Conservation (phyloP, 2,113 vertebrate species). For the Hemibagrus wyckioides region DNA sequence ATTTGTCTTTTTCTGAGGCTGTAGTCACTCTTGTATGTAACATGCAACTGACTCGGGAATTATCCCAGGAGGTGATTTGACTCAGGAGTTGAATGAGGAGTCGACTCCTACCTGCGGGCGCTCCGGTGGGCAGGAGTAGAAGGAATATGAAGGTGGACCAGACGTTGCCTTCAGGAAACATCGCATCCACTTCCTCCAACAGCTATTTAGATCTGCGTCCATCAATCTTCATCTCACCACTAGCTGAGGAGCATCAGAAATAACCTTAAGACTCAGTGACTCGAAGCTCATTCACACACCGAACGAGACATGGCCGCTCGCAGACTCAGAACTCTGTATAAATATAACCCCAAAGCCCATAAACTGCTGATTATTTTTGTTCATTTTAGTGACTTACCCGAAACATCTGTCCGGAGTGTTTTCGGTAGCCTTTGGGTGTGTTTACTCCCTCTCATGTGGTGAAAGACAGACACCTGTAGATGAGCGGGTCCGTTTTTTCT, state of each 20-base stretch:
- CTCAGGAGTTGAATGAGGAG: not conserved
- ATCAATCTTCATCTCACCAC: conserved; percentile 4
- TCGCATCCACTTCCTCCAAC: conserved; percentile 33
- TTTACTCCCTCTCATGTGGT: not conserved
- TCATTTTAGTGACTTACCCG: not conserved
- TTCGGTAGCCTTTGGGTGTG: not conserved
- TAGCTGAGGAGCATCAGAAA: conserved; percentile 14
- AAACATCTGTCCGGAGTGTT: conserved; percentile 12
- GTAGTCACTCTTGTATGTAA: not conserved
- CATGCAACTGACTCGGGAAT: not conserved
- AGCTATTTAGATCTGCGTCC: conserved; percentile 7
- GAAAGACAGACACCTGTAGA: not conserved
- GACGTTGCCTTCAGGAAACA: conserved; percentile 45
- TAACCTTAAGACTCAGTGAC: not conserved
- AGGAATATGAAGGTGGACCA: conserved; percentile 31
- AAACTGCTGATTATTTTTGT: not conserved
- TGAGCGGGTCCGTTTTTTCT: not conserved
- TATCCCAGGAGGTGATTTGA: not conserved
- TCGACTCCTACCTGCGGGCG: conserved; percentile 29
- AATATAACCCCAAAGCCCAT: not conserved
- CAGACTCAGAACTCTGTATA: not conserved
- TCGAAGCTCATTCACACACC: no score
- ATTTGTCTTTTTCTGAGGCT: not conserved
- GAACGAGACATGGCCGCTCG: not conserved
- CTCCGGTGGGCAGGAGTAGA: conserved; percentile 13